Percentiles rank a stretch among this genome's conserved stretches.
These are phyloP conservation scores for Siniperca knerii DNA, from an alignment of 2,113 vertebrate species.

Conservation along the genomic window DNA sequence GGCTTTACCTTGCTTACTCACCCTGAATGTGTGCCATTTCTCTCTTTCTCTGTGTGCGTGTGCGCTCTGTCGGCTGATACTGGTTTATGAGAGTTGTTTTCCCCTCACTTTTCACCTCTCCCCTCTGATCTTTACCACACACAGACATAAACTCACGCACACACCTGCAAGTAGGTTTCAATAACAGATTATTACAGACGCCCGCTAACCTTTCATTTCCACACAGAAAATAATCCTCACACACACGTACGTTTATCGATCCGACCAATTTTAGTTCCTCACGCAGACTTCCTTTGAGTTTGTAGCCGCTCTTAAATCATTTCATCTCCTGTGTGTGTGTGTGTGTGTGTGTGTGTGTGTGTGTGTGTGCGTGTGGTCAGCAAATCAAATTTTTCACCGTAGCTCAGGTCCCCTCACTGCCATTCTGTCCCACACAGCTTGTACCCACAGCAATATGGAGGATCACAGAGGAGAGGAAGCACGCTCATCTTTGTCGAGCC, in stretches of 20 bases:
- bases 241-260: slow-evolving; percentile 45
- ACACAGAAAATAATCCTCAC: background rate
- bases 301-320: slow-evolving; percentile 61
- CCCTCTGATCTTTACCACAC: slow-evolving; percentile 62
- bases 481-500: slow-evolving; percentile 55
- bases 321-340: slow-evolving; percentile 53
- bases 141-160: background rate
- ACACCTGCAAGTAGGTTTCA: slow-evolving; percentile 58
- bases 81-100: slow-evolving; percentile 65
- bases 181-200: slow-evolving; percentile 79
- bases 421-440: slow-evolving; percentile 33
- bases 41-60: slow-evolving; percentile 3
- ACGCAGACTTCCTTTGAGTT: slow-evolving; percentile 46
- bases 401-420: slow-evolving; percentile 53
- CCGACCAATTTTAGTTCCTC: slow-evolving; percentile 51
- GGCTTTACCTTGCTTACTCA: slow-evolving; percentile 45
- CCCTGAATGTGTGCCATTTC: slow-evolving; percentile 34
- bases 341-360: slow-evolving; percentile 35
- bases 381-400: slow-evolving; percentile 76
- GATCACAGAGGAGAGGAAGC: slow-evolving; percentile 50
- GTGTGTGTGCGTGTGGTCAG: slow-evolving; percentile 65
- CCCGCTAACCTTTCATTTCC: slow-evolving; percentile 65
- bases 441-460: slow-evolving; percentile 60
- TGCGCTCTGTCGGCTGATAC: slow-evolving; percentile 20
- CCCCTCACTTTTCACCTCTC: slow-evolving; percentile 67